Conservation (phyloP, 1,140 invertebrate species). For the Thrips palmi region DNA sequence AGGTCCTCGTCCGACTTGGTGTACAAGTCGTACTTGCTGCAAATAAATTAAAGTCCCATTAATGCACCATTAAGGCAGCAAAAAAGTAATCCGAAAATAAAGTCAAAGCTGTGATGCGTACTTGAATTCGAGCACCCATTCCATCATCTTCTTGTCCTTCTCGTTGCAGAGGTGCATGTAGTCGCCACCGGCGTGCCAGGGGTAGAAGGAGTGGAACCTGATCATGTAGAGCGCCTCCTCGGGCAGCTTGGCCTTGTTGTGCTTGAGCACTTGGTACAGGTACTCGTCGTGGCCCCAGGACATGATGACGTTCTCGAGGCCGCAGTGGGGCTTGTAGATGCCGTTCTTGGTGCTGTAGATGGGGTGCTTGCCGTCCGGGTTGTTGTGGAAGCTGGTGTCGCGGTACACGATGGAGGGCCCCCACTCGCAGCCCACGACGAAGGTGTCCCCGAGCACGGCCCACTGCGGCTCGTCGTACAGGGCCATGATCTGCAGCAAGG, state of each 20-base stretch:
- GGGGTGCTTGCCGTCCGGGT: slow-evolving; percentile 64
- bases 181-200: slow-evolving; percentile 75
- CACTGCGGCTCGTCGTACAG: slow-evolving; percentile 87
- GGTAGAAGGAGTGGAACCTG: slow-evolving; percentile 85
- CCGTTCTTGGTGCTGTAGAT: slow-evolving; percentile 76
- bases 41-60: slow-evolving; percentile 24
- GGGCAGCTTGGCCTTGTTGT: slow-evolving; percentile 67
- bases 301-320: slow-evolving; percentile 72
- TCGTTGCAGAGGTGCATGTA: slow-evolving; percentile 60
- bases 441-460: slow-evolving; percentile 92
- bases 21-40: slow-evolving; percentile 85
- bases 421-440: slow-evolving; percentile 81
- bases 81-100: slow-evolving; percentile 3
- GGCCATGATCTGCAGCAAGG: slow-evolving; percentile 56
- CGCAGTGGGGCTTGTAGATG: slow-evolving; percentile 78
- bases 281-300: slow-evolving; percentile 98
- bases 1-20: slow-evolving; percentile 53
- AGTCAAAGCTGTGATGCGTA: slow-evolving; percentile 28
- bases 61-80: background rate
- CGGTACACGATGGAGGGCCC: slow-evolving; percentile 75
- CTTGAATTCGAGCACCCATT: slow-evolving; percentile 80
- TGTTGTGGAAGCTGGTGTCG: slow-evolving; percentile 59
- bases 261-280: slow-evolving; percentile 62
- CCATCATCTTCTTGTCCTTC: slow-evolving; percentile 54
- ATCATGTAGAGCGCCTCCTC: slow-evolving; percentile 66